These are phyloP conservation scores for Papilio polytes DNA, from an alignment of 1,140 invertebrate species.

Conservation along the genomic window DNA sequence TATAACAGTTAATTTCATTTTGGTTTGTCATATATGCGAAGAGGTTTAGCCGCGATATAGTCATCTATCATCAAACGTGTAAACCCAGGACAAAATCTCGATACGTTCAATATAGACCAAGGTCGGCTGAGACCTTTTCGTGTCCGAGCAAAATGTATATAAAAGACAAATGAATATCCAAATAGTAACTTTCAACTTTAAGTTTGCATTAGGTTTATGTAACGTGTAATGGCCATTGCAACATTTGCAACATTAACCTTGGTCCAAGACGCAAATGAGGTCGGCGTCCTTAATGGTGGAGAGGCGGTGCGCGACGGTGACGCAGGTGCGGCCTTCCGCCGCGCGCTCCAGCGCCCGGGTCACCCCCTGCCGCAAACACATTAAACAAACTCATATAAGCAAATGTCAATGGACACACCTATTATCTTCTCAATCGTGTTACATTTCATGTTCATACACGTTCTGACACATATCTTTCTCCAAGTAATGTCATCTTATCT, in stretches of 20 bases:
- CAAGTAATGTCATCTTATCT: too few relatives aligned
- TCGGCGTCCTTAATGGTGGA: conserved; percentile 92
- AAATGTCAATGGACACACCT: too few relatives aligned
- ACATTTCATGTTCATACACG: too few relatives aligned
- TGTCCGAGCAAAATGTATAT: neutral
- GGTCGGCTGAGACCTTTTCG: too few relatives aligned
- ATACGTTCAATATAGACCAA: too few relatives aligned
- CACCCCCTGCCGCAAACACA: conserved; percentile 82
- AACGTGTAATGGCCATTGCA: neutral
- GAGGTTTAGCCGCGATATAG: too few relatives aligned
- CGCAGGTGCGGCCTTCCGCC: conserved; percentile 88
- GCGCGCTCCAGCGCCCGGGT: conserved; percentile 89
- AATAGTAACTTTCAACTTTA: neutral
- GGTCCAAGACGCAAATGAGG: conserved; percentile 90
- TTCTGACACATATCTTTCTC: too few relatives aligned
- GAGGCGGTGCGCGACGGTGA: conserved; percentile 92
- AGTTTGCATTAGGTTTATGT: neutral
- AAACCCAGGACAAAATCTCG: too few relatives aligned
- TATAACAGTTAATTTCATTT: too few relatives aligned
- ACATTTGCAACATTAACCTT: conserved; percentile 78
- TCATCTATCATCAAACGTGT: too few relatives aligned
- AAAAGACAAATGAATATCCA: neutral
- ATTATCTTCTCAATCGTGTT: too few relatives aligned
- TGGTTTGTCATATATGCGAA: neutral
- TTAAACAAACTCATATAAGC: too few relatives aligned